Percentiles rank a stretch among this genome's conserved stretches.
Evolutionary conservation across 2,888 invertebrate genomes (phyloP).

Genomic region (Heteromurus nitidus): DNA sequence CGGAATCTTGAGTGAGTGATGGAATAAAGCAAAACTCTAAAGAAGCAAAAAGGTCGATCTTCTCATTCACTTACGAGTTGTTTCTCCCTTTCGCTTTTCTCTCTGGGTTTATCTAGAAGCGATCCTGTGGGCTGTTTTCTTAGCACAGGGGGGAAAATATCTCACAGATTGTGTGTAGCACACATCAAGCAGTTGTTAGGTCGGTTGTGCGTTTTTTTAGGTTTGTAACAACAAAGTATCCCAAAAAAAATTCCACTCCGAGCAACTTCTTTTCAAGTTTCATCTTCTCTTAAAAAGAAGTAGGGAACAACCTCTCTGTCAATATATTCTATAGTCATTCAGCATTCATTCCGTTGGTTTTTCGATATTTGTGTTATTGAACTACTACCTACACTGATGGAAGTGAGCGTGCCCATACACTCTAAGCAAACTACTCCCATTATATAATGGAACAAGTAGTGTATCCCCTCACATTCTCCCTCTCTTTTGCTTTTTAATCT

Average conservation of each 20-base stretch:
- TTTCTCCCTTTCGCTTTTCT: conserved; percentile 19
- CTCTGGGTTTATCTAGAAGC: conserved; percentile 18
- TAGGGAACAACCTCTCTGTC: neutral
- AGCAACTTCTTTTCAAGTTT: conserved; percentile 13
- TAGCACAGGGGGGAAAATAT: neutral
- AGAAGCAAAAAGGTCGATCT: conserved; percentile 12
- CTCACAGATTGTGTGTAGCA: neutral
- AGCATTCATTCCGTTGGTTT: too few species aligned
- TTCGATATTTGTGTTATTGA: too few species aligned
- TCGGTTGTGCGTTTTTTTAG: neutral
- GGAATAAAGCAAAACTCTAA: conserved; percentile 11
- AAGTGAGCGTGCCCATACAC: too few species aligned
- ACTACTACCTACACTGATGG: too few species aligned
- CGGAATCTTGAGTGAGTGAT: conserved; percentile 37
- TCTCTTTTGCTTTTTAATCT: conserved; percentile 19
- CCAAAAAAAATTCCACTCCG: conserved; percentile 36
- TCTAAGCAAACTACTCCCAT: too few species aligned
- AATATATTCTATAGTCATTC: too few species aligned
- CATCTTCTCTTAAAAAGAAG: neutral
- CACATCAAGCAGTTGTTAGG: too few species aligned
- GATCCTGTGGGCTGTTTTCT: conserved; percentile 22
- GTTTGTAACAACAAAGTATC: conserved; percentile 8
- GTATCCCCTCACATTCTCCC: too few species aligned
- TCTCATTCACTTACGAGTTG: conserved; percentile 8
- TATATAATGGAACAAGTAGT: too few species aligned